Evolutionary conservation across 2,113 vertebrate genomes (phyloP).

Genomic region (Eretmochelys imbricata): DNA sequence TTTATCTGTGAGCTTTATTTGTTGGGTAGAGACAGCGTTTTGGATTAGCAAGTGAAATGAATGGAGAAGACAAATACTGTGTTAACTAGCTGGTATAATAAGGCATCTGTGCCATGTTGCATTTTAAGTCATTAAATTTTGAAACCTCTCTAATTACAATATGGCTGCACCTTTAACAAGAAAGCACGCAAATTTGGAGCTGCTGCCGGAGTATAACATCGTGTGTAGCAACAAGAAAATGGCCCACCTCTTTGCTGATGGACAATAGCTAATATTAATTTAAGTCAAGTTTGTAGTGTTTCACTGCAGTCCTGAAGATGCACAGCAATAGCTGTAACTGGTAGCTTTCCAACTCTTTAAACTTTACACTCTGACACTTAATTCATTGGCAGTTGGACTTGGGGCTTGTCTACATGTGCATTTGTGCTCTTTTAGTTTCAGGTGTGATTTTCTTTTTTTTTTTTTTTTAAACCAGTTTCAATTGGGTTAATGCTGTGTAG

Average conservation of each 20-base stretch:
- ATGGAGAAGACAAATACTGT: slow-evolving; percentile 70
- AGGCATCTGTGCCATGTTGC: slow-evolving; percentile 72
- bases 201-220: neutral
- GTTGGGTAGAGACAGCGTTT: slow-evolving; percentile 48
- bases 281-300: neutral
- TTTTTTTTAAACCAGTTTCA: neutral
- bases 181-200: slow-evolving; percentile 19
- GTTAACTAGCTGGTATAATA: slow-evolving; percentile 76
- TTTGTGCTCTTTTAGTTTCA: neutral
- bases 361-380: neutral
- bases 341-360: neutral
- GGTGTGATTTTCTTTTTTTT: neutral
- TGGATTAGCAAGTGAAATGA: slow-evolving; percentile 76
- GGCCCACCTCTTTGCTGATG: neutral
- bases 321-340: neutral
- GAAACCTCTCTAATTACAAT: slow-evolving; percentile 63
- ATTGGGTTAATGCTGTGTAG: neutral
- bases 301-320: neutral
- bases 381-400: neutral
- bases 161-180: slow-evolving; percentile 49
- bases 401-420: neutral
- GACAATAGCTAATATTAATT: neutral
- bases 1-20: slow-evolving; percentile 67
- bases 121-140: slow-evolving; percentile 74
- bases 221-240: too few species aligned